Base-by-base conservation (phyloP, 2,797 vertebrate species). In the Thamnophis elegans region DNA sequence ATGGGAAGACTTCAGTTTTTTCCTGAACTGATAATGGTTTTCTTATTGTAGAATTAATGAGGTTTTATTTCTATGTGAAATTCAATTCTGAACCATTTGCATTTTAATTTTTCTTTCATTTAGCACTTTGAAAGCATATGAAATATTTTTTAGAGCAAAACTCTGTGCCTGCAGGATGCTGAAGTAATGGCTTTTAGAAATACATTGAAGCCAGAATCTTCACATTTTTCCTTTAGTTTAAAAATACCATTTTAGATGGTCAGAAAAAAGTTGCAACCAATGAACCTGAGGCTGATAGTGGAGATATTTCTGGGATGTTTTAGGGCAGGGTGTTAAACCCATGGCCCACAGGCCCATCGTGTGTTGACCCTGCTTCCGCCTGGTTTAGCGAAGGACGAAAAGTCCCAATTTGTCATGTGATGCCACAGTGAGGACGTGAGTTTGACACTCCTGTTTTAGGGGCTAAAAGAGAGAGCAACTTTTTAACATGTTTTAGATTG, bases 21-120 rank as follows among this genome's bases (percentile, higher is more conserved):
- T 56, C 88, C 90, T 91, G 42, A 88, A 65, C 2, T 87, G 78
- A 32, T 91, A 85, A 18, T 89, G 58, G 1, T 56, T 94, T 94
- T 91, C 87, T 3, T 51, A 85, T 20, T 88, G 36, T 6, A 28
- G 78, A 36, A 56, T 92, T 55, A 90, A 92, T 93, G 85, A 90
- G 53, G 53, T 47, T 85, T 28, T 5, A 91, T 68, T 92, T 47
- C 90, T 73, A 90, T 47, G 10, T 87, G 8, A 85, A 65, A 89
- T 90, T 82, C 62, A 58, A 16, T 93, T 91, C 0, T 18, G 68
- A 93, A 88, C 4, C 25, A 68, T 90, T 92, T 94, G 53, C 11
- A n/a, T 92, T 93, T 94, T 90, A 91, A 73, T 42, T n/a, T 65
- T 91, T 16, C n/a, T 7, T 92, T 87, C 25, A 16, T 53, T 93